Evolutionary conservation across 2,888 invertebrate species (phyloP), one percentile per base, ranked within the genome.

Genomic region (Kryphioiulus occultus): DNA sequence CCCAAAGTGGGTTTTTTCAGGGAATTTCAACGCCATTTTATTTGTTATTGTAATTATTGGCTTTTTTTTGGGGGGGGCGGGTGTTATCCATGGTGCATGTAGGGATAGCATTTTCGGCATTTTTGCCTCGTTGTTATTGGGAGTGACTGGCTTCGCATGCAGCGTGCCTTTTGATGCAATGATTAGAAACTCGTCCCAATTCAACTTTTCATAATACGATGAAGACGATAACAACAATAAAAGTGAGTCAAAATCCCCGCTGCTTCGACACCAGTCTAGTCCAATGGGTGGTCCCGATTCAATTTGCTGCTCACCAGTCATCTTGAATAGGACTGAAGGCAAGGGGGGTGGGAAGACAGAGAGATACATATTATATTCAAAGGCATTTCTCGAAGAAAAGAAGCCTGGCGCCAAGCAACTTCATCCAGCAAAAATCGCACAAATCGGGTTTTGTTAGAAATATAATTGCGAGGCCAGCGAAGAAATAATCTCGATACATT

Each of bases 191-290:
- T 22, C 68, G 22, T 22, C 22, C 22, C 68, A 68, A 68, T 68
- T 68, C 68, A 68, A 68, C 68, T 68, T 19, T 26, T 9, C n/a
- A 22, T 22, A 68, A 68, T 68, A 68, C 26, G 68, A 68, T 26
- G 26, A 68, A 68, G 68, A 68, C 68, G 68, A 68, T 68, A 68
- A 68, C 68, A 68, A 68, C 68, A 68, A 68, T 68, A 68, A 68
- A 68, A 68, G 68, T 68, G 68, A 68, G 68, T 68, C 68, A 68
- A 68, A 68, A 68, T 68, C 68, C 68, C 68, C 68, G 68, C 68
- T 68, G 68, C 68, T 68, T 26, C 68, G 68, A 68, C 68, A 68
- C 68, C 26, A 68, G 68, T 68, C 68, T 68, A 22, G 68, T 68
- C 68, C 68, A 68, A 68, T 68, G 68, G 68, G 68, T 68, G 68